Evolutionary conservation across 2,113 vertebrate genomes (phyloP).

Genomic region (Vulpes vulpes): DNA sequence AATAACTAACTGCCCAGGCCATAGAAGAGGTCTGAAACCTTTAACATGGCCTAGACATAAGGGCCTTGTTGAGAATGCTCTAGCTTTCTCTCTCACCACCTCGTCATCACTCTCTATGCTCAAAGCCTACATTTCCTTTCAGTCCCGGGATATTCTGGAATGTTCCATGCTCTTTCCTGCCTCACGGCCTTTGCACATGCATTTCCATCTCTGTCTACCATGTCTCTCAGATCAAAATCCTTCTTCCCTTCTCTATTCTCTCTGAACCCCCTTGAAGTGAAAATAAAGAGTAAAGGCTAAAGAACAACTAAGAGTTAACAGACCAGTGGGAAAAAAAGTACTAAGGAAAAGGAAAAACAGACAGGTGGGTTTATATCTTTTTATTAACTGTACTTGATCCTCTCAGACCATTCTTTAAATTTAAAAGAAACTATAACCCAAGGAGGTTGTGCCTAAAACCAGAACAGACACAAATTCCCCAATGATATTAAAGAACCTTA

Average conservation of each 20-base stretch:
- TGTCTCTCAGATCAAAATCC: background rate
- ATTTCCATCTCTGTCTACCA: background rate
- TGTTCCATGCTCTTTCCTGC: background rate
- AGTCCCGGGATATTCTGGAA: constrained; percentile 20
- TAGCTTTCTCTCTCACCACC: background rate
- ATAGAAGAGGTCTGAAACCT: background rate
- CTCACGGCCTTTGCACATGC: background rate
- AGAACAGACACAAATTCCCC: background rate
- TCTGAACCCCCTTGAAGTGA: background rate
- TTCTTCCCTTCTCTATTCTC: background rate
- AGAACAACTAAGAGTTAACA: background rate
- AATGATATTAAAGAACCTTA: background rate
- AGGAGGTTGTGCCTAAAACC: background rate
- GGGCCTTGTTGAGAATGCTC: background rate
- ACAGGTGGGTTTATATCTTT: background rate
- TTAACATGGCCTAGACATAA: background rate
- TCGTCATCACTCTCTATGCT: background rate
- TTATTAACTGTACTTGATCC: background rate
- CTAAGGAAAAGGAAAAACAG: background rate
- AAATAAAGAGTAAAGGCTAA: background rate
- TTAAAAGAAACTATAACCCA: constrained; percentile 24
- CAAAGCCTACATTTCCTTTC: background rate
- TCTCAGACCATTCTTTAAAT: background rate
- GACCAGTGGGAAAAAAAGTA: background rate
- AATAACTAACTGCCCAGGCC: background rate